A percentile compares a stretch with the other conserved stretches of the same genome.
Evolutionary conservation across 2,113 vertebrate genomes (phyloP).

Genomic region (Apeltes quadracus): DNA sequence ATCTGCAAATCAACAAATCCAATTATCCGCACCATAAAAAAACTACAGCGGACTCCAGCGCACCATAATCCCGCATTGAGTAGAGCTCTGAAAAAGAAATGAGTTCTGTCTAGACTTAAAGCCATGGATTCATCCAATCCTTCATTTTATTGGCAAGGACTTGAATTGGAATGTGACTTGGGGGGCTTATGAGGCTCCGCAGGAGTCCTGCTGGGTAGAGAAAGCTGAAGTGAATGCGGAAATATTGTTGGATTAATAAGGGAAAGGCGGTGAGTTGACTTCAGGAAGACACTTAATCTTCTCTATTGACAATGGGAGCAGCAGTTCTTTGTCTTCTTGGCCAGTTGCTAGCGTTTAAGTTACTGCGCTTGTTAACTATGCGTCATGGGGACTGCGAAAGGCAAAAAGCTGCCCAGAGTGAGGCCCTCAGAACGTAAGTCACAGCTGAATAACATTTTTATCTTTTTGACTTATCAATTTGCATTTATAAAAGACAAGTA

Average conservation of each 20-base stretch:
- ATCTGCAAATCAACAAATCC: constrained; percentile 48
- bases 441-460: constrained; percentile 16
- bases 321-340: constrained; percentile 3
- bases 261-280: constrained; percentile 18
- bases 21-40: constrained; percentile 24
- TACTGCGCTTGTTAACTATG: constrained; percentile 2
- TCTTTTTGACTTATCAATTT: constrained; percentile 24
- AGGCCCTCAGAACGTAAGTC: constrained; percentile 22
- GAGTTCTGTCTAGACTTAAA: constrained; percentile 22
- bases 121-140: constrained; percentile 33
- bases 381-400: not conserved
- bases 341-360: constrained; percentile 7
- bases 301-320: constrained; percentile 16
- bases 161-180: constrained; percentile 33
- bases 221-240: constrained; percentile 11
- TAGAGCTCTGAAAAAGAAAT: constrained; percentile 24
- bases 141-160: constrained; percentile 42
- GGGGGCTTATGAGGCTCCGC: constrained; percentile 2
- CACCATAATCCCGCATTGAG: constrained; percentile 46
- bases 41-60: constrained; percentile 41
- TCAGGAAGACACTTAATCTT: constrained; percentile 15
- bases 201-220: constrained; percentile 11
- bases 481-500: constrained; percentile 25
- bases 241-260: constrained; percentile 17
- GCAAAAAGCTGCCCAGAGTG: not conserved